Conservation (phyloP, 1,140 invertebrate species). For the Heliconius hermathena region DNA sequence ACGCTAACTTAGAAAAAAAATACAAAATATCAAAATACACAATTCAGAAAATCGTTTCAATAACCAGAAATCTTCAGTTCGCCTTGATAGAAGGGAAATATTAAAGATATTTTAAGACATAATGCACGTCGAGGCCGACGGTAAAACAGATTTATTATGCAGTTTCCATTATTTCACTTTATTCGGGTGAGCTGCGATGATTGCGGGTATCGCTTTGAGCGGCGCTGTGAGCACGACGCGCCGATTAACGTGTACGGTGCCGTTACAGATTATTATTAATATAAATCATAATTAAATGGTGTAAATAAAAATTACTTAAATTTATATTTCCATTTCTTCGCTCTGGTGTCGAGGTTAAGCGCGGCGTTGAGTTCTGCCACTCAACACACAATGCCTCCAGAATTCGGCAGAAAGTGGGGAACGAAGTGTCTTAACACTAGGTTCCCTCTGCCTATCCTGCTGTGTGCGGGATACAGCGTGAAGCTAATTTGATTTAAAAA, state of each 20-base stretch:
- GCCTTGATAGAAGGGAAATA: slow-evolving; percentile 15
- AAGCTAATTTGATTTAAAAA: too few species aligned
- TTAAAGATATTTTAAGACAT: slow-evolving; percentile 29
- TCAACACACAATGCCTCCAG: too few species aligned
- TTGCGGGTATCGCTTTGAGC: slow-evolving; percentile 20
- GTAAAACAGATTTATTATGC: slow-evolving; percentile 43
- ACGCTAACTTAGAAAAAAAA: not conserved
- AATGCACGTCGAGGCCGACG: slow-evolving; percentile 28
- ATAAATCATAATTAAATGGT: slow-evolving; percentile 1
- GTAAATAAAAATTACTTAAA: not conserved
- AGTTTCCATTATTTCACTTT: slow-evolving; percentile 42
- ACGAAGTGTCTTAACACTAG: too few species aligned
- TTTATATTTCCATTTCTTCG: too few species aligned
- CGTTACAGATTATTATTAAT: not conserved
- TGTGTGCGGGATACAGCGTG: too few species aligned
- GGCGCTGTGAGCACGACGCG: slow-evolving; percentile 4
- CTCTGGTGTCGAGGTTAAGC: too few species aligned
- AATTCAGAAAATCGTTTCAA: not conserved
- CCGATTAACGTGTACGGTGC: not conserved
- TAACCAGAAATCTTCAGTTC: slow-evolving; percentile 1
- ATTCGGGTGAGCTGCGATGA: slow-evolving; percentile 31
- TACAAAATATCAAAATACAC: not conserved
- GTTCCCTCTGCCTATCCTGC: too few species aligned
- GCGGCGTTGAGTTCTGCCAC: too few species aligned
- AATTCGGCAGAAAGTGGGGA: too few species aligned